Percentiles rank a stretch among this genome's conserved stretches.
phyloP scores from a whole-genome alignment of 1,140 invertebrate genomes.

The Apis mellifera region DNA sequence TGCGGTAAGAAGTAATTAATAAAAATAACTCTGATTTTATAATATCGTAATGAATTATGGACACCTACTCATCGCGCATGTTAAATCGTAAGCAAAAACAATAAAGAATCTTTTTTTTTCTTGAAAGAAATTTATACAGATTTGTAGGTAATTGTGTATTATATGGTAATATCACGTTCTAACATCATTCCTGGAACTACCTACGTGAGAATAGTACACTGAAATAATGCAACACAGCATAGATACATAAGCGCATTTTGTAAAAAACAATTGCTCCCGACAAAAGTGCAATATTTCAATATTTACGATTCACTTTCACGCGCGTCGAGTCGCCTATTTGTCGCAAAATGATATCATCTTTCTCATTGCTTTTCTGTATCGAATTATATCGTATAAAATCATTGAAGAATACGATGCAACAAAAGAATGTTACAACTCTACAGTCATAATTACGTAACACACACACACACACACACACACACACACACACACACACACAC shows the following conservation, averaged over 20 bases:
- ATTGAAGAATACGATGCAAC: neutral
- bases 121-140: neutral
- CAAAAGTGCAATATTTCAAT: slow-evolving; percentile 16
- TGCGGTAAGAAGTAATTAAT: neutral
- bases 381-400: neutral
- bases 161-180: slow-evolving; percentile 22
- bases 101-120: neutral
- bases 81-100: neutral
- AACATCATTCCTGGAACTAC: neutral
- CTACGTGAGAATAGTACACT: slow-evolving; percentile 3
- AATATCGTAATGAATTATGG: neutral
- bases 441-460: neutral
- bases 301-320: slow-evolving; percentile 9
- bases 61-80: neutral
- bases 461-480: too few relatives aligned
- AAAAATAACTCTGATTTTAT: neutral
- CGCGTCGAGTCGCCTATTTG: neutral
- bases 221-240: neutral
- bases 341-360: slow-evolving; percentile 2
- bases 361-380: neutral
- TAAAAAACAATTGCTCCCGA: neutral
- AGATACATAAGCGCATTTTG: neutral
- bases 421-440: neutral
- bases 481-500: too few relatives aligned
- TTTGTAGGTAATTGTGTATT: slow-evolving; percentile 31